Evolutionary conservation across 2,888 invertebrate species (phyloP).

Genomic region (Acrobeloides nanus): DNA sequence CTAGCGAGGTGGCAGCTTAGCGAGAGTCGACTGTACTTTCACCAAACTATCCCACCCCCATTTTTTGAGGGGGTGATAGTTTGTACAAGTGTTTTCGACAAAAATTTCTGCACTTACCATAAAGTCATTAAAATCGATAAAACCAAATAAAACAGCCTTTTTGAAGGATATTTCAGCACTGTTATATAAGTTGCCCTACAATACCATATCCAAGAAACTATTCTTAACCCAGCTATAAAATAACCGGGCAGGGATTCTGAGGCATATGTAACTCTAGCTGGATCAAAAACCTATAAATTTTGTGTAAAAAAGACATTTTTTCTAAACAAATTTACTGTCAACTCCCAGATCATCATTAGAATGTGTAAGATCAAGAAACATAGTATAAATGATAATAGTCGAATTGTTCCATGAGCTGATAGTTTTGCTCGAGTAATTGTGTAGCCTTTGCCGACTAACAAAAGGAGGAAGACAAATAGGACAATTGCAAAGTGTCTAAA

Average conservation of each 20-base stretch:
- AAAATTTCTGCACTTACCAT: constrained; percentile 64
- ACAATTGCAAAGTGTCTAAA: constrained; percentile 22
- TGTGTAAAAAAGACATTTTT: not conserved
- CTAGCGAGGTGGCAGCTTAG: too few relatives aligned
- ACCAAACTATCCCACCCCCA: too few relatives aligned
- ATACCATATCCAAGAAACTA: constrained; percentile 77
- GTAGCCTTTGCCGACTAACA: constrained; percentile 79
- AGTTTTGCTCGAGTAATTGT: constrained; percentile 69
- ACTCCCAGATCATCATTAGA: constrained; percentile 36
- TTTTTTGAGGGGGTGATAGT: too few relatives aligned
- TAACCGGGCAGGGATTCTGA: constrained; percentile 87
- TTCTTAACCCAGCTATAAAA: constrained; percentile 68
- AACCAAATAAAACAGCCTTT: constrained; percentile 73
- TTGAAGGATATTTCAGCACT: constrained; percentile 74
- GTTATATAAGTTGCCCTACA: constrained; percentile 67
- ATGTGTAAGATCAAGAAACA: constrained; percentile 63
- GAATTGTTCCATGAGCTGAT: constrained; percentile 58
- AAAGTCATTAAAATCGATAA: constrained; percentile 74
- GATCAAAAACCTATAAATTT: constrained; percentile 57
- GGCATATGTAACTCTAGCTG: constrained; percentile 77
- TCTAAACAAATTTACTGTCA: constrained; percentile 21
- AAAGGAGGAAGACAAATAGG: constrained; percentile 69
- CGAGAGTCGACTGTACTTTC: too few relatives aligned
- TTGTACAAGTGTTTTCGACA: too few relatives aligned
- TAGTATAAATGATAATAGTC: constrained; percentile 73